Base-by-base conservation (phyloP, 2,888 invertebrate species). In the Pachliopta kotzebuea region DNA sequence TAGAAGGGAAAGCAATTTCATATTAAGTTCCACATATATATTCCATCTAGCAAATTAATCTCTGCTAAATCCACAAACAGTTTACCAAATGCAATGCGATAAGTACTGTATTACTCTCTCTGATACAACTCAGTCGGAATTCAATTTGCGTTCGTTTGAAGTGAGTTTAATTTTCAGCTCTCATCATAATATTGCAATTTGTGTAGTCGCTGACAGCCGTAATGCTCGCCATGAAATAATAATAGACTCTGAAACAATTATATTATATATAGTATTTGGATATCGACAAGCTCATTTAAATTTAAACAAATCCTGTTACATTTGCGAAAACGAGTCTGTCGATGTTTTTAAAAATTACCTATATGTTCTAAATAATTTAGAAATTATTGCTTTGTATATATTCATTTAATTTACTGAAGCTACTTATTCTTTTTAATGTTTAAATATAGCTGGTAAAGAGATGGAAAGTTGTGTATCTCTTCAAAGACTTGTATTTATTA, bases 101-200 rank as follows among this genome's bases (percentile, higher is more conserved):
- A 60, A 60, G 60, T 37, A 60, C 64, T 60, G 45, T 60, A 65
- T 61, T 66, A 56, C 61, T 56, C 59, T 37, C 37, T 66, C 69
- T 59, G 62, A 60, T 68, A 69, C 69, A 72, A 72, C 74, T 74
- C 73, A 71, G 69, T 69, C 69, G 66, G 68, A 72, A 76, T 76
- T 71, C 62, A 74, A 73, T 76, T 66, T 66, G 68, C 66, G 62
- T 67, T 71, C 71, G 72, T 75, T 76, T 76, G 72, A 72, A 75
- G 72, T 73, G 72, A 70, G 69, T 73, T 77, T 74, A 73, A 76
- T 76, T 76, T 74, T 67, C 62, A 67, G 60, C 66, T 69, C 66
- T 63, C 49, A 66, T 58, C 54, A 69, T 26, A 64, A 71, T 67
- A 70, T 67, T 67, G 68, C 56, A 67, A 53, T 65, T 65, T 52